Evolutionary conservation across 2,113 vertebrate species (phyloP).

Genomic region (human): GRCh38 chr19:1858501-1859000

Average conservation of each 20-base stretch:
- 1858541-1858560: accelerated
- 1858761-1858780: not conserved
- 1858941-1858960: slow-evolving; percentile 57
- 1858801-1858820: not conserved
- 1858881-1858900: slow-evolving; percentile 46
- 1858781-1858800: not conserved
- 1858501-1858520: not conserved
- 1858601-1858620: accelerated
- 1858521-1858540: not conserved
- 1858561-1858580: no score
- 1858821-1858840: not conserved
- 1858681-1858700: not conserved
- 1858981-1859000: not conserved
- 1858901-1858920: slow-evolving; percentile 57
- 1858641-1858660: accelerated
- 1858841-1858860: not conserved
- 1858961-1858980: not conserved
- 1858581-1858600: accelerated
- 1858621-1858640: no score
- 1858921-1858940: slow-evolving; percentile 66
- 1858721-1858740: not conserved
- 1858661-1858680: not conserved
- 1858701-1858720: not conserved
- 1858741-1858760: not conserved
- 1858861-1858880: not conserved